Base-by-base conservation (phyloP, 2,113 vertebrate genomes). In the Cryptomyrus ogoouensis region DNA sequence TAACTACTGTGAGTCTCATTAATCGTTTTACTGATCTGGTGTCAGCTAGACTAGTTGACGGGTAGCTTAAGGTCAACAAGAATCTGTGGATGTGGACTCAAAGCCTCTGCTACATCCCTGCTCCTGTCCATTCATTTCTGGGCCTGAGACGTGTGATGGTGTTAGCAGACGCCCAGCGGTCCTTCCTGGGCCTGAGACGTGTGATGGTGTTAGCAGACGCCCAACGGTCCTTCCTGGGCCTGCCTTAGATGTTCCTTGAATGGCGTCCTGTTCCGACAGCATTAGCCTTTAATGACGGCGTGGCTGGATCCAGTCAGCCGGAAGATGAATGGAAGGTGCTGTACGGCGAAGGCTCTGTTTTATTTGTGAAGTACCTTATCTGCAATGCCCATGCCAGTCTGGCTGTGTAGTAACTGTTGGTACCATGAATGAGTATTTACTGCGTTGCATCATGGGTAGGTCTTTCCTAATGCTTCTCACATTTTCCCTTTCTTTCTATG, bases 31-130 rank as follows among this genome's bases (percentile, higher is more conserved):
- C 52, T 53, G 74, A 80, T 80, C 35, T 80, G 39, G 17, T 0
- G 17, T 35, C 77, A 35, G 77, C 66, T 70, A 35, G n/a, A 70
- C 2, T 15, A 46, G 42, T 19, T 15, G 7, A 19, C 0, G 6
- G 77, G 17, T 35, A 13, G 7, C 35, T 99, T 44, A 8, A 44
- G 27, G 21, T n/a, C 21, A 62, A n/a, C 56, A 62, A 24, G 56
- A 58, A 24, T 58, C 6, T 58, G 56, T 58, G 5, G 53, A 58
- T 58, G 53, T 24, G 56, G 24, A 83, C 39, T 10, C 6, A 5
- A 39, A 21, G 13, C 39, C 77, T 46, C 39, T 83, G 31, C 39
- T 19, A 2, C 42, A 46, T 83, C 39, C 8, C 7, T 10, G 80
- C 17, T 77, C 15, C 10, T 31, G 2, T 35, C 56, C n/a, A 74